Percentiles rank a stretch among this genome's conserved stretches.
These are phyloP conservation scores for Thomomys bottae DNA, from an alignment of 2,113 vertebrate species.

Conservation along the genomic window DNA sequence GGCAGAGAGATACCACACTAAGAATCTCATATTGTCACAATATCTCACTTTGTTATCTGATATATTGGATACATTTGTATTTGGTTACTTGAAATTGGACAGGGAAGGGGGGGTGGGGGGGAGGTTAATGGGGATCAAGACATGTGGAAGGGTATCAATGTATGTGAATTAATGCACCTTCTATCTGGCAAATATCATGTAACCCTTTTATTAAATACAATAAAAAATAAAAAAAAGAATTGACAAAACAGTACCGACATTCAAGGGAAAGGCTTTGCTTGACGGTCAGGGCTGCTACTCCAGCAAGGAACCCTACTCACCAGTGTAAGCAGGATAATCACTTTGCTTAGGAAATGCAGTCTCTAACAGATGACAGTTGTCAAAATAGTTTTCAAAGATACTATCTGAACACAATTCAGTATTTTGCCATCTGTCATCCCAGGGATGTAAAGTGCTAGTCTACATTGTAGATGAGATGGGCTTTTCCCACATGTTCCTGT, in stretches of 20 bases:
- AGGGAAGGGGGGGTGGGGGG: too few relatives aligned
- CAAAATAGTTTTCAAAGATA: too few relatives aligned
- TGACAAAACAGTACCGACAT: neutral
- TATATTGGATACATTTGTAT: too few relatives aligned
- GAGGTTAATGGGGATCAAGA: too few relatives aligned
- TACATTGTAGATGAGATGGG: neutral
- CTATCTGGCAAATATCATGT: too few relatives aligned
- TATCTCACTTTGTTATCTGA: too few relatives aligned
- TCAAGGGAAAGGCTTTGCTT: neutral
- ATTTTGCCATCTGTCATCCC: neutral
- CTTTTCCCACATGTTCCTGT: neutral
- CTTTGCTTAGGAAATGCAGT: neutral
- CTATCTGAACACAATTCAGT: conserved; percentile 2
- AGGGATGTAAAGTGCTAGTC: neutral
- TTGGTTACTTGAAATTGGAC: too few relatives aligned
- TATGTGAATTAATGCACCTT: too few relatives aligned
- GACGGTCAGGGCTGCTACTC: neutral
- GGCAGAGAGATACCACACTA: neutral
- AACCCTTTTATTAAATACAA: too few relatives aligned
- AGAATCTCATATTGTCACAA: too few relatives aligned
- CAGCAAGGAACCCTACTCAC: neutral
- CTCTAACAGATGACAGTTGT: neutral
- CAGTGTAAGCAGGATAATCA: neutral
- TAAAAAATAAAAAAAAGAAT: too few relatives aligned
- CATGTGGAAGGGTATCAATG: too few relatives aligned